Evolutionary conservation across 2,797 vertebrate species (phyloP), one percentile per base, ranked within the genome.

Genomic region (Apodemus agrarius): DNA sequence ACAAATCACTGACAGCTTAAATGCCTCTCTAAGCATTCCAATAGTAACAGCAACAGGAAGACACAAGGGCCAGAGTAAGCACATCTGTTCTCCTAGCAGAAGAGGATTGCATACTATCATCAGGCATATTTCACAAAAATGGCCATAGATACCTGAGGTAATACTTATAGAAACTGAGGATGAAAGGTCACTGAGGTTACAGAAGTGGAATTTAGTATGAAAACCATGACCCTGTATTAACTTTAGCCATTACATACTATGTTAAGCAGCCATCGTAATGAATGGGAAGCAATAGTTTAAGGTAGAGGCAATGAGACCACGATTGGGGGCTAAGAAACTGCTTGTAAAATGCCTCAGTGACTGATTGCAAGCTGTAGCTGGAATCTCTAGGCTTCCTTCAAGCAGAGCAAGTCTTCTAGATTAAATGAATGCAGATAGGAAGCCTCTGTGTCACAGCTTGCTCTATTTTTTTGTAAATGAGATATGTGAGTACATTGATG

Each of bases 1-100:
- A n/a, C 12, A 6, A 14, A 75, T 90, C 83, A 86, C 69, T 87
- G 65, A 96, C 43, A 84, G 84, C 34, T 81, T 96, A 79, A 72
- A 26, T 74, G 65, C 57, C 16, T 93, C 21, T 93, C 14, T 94
- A 79, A 81, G 67, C n/a, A 54, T 75, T 90, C 11, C 76, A 89
- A 74, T 9, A 61, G 31, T n/a, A 86, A 31, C 26, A n/a, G 89
- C 80, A 43, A 24, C 34, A 24, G 91, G 2, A 12, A 16, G 34
- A 81, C 2, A 21, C 4, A 49, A 84, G 11, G 43, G 4, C 9
- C 78, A 76, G 21, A 31, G 57, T 82, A 65, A 95, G 4, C 3
- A 13, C 3, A 29, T 65, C 7, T 52, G 13, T 8, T 63, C 29
- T 93, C 22, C 10, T 65, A 10, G 16, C 31, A 6, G 22, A 49